Conservation (phyloP, 2,888 invertebrate species). For the Callyntrura guangdongensis region DNA sequence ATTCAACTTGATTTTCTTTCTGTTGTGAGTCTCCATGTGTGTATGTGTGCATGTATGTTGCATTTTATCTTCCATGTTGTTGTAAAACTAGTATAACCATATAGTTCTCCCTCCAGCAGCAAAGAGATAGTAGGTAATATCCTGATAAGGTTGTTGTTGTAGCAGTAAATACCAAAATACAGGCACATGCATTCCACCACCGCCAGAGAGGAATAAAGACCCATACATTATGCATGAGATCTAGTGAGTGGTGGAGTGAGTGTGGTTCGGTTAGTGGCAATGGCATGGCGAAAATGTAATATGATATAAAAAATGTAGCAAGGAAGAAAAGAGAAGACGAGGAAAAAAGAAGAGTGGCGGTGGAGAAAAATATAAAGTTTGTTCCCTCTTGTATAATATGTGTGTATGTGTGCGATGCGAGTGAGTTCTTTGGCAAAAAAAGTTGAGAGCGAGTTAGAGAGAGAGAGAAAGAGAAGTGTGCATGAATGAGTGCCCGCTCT, state of each 20-base stretch:
- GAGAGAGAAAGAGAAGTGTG: slow-evolving; percentile 11
- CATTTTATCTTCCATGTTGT: background rate
- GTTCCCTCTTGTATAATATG: background rate
- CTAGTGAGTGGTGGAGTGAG: slow-evolving; percentile 10
- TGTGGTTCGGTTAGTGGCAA: slow-evolving; percentile 7
- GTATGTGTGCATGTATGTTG: background rate
- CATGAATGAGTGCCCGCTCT: slow-evolving; percentile 23
- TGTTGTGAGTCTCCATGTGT: slow-evolving; percentile 12
- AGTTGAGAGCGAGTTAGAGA: background rate
- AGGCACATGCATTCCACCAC: background rate
- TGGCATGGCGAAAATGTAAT: slow-evolving; percentile 16
- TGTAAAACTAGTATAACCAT: background rate
- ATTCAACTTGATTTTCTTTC: slow-evolving; percentile 50
- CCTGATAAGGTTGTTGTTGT: background rate
- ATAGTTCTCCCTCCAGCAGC: no score
- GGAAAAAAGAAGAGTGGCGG: background rate
- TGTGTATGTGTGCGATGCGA: background rate
- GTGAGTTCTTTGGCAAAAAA: background rate
- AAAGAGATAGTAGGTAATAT: no score
- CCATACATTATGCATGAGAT: slow-evolving; percentile 45
- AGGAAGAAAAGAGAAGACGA: slow-evolving; percentile 23
- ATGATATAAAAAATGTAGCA: slow-evolving; percentile 41
- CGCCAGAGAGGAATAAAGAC: background rate
- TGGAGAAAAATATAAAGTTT: background rate
- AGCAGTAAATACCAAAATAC: no score